Conservation (phyloP, 2,113 vertebrate genomes). For the Onychostoma macrolepis region DNA sequence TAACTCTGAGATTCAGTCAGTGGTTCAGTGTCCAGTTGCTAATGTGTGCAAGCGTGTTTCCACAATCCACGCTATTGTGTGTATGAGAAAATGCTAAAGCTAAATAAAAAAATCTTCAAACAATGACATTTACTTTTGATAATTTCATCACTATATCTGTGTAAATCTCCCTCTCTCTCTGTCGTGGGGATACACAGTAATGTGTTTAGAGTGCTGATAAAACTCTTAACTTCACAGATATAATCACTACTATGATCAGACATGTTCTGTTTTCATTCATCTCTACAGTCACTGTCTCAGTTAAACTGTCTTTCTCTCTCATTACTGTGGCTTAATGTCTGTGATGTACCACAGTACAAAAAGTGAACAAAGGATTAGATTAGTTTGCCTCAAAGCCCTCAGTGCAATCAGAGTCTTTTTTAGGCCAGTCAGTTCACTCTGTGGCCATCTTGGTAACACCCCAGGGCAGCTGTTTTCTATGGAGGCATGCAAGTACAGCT, state of each 20-base stretch:
- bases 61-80: background rate
- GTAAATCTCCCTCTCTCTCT: background rate
- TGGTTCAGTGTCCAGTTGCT: background rate
- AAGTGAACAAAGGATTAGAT: conserved; percentile 25
- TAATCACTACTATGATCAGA: conserved; percentile 16
- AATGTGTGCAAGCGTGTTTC: background rate
- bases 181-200: background rate
- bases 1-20: conserved; percentile 21
- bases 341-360: background rate
- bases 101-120: conserved; percentile 1
- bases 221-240: conserved; percentile 29
- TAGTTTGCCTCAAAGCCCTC: background rate
- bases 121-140: background rate
- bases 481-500: background rate
- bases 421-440: background rate
- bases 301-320: conserved; percentile 22
- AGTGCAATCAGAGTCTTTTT: conserved; percentile 9
- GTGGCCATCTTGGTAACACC: background rate
- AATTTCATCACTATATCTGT: background rate
- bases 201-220: conserved; percentile 30
- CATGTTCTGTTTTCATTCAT: conserved; percentile 11
- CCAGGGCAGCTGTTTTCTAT: background rate
- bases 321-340: conserved; percentile 23
- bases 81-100: background rate
- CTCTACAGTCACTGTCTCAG: conserved; percentile 12